Percentiles rank a stretch among this genome's conserved stretches.
These are phyloP conservation scores for Scaptomyza flava DNA, from an alignment of 2,888 invertebrate species.

Conservation along the genomic window DNA sequence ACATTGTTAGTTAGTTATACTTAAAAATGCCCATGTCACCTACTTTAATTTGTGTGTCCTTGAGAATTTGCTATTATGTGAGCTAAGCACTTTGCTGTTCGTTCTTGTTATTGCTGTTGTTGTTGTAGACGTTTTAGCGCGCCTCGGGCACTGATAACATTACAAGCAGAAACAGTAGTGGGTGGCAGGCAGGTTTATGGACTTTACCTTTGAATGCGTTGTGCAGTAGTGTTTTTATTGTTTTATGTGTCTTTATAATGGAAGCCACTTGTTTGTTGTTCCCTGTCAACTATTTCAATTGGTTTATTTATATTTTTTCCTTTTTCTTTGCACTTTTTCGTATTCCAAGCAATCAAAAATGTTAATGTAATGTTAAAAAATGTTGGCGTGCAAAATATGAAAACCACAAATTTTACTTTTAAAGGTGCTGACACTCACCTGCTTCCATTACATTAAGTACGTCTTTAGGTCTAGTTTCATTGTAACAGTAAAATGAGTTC, in stretches of 20 bases:
- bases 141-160: conserved; percentile 68
- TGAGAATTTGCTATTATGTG: conserved; percentile 46
- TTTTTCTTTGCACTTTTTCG: conserved; percentile 22
- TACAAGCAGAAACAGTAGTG: conserved; percentile 43
- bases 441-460: conserved; percentile 19
- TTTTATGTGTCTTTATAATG: neutral
- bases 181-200: conserved; percentile 34
- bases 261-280: conserved; percentile 2
- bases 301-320: conserved; percentile 38
- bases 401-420: neutral
- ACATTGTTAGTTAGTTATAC: conserved; percentile 31
- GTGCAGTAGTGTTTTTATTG: neutral
- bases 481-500: conserved; percentile 6
- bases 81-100: conserved; percentile 29
- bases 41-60: conserved; percentile 52
- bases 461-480: conserved; percentile 11
- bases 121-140: conserved; percentile 62
- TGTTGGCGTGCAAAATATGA: conserved; percentile 10
- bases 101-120: conserved; percentile 6
- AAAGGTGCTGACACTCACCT: conserved; percentile 28
- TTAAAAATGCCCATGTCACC: conserved; percentile 39
- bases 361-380: conserved; percentile 43
- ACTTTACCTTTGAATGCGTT: conserved; percentile 29
- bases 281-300: neutral
- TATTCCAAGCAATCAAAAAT: conserved; percentile 32